Evolutionary conservation across 2,888 invertebrate genomes (phyloP), one percentile per base, ranked within the genome.

Genomic region (Nasonovia ribisnigri): DNA sequence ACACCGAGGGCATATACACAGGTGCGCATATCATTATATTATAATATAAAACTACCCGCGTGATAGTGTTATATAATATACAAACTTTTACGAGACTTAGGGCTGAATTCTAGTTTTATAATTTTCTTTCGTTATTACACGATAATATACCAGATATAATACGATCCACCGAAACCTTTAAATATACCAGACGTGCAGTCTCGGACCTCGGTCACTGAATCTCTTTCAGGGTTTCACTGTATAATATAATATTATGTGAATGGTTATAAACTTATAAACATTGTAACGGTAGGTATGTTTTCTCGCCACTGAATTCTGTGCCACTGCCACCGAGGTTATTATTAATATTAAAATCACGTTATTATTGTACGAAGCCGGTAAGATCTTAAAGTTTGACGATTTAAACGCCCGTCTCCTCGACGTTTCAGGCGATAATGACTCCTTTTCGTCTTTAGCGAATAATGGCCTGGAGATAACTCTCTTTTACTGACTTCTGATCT

Each of bases 1-100:
- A 95, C 43, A 95, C 94, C 60, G 95, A 95, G 5, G 96, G 96
- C 54, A 94, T 95, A 43, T 95, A 95, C 94, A 94, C 96, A 93
- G 96, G 96, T 96, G 95, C 95, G 96, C 95, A 60, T 43, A 54
- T n/a, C n/a, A n/a, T 43, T 46, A 46, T 10, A 46, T 46, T 11
- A 46, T 11, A 10, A 46, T 46, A 46, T 11, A 46, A n/a, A n/a
- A n/a, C n/a, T n/a, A n/a, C n/a, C n/a, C n/a, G n/a, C n/a, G n/a
- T n/a, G n/a, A n/a, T n/a, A n/a, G n/a, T n/a, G n/a, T n/a, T n/a
- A n/a, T 20, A 77, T n/a, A 36, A 6, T 36, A 1, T 26, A 4
- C 29, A 67, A n/a, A 16, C 3, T 67, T n/a, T 67, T n/a, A 67
- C n/a, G 60, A 60, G n/a, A 16, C 67, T 36, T 77, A 20, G 20